Evolutionary conservation across 2,888 invertebrate genomes (phyloP), one percentile per base, ranked within the genome.

Genomic region (Thelaira solivaga): DNA sequence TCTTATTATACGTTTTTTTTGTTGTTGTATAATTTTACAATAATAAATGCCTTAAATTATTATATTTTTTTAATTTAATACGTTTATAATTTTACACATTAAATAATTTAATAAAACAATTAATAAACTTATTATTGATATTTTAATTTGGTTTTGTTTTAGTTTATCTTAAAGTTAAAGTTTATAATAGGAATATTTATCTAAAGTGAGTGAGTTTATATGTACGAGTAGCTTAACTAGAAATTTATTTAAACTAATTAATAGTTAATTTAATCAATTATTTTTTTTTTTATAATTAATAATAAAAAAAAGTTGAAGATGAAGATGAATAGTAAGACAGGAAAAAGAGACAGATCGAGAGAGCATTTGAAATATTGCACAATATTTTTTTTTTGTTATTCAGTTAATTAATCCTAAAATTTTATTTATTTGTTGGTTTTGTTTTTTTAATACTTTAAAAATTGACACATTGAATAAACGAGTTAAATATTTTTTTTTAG

Each of bases 61-160:
- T 62, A 57, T 0, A 18, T 34, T 67, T 67, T 43, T 43, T n/a
- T 34, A 16, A n/a, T 29, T 55, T 51, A 16, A 8, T 8, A 29
- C 13, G 22, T 36, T 47, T 47, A 39, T 64, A 45, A 64, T 26
- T 57, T 68, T 78, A 71, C 64, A 78, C 53, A 80, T 81, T 76
- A 47, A n/a, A n/a, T n/a, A n/a, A 80, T 64, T 80, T 80, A 59
- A 80, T 82, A 43, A 79, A 75, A 80, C 78, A 65, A 79, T n/a
- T n/a, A n/a, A n/a, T 74, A 29, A 69, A 53, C 73, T 62, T 76
- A 76, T 65, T 62, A 41, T 39, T 77, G 72, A 75, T 72, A 55
- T 64, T n/a, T n/a, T n/a, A n/a, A n/a, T n/a, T n/a, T 75, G 13
- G 31, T 43, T 29, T 22, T 13, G 6, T 61, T 61, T 43, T 2